Percentiles rank a stretch among this genome's conserved stretches.
Conservation (phyloP, 2,797 vertebrate species). For the Gallirallus australis region DNA sequence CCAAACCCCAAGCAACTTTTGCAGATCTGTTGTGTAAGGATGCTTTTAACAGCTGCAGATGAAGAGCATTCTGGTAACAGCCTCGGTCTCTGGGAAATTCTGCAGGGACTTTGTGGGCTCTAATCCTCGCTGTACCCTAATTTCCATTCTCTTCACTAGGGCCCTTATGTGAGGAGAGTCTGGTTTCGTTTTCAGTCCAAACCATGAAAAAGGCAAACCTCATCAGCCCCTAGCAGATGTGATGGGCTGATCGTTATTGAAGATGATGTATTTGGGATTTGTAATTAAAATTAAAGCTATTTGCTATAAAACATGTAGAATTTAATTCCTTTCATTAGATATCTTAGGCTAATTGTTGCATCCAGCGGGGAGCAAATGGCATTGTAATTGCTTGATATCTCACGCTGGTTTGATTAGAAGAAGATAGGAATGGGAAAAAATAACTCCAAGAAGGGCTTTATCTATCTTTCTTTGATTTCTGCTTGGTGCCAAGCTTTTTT, state of each 20-base stretch:
- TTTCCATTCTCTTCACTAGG: background rate
- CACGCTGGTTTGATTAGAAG: constrained; percentile 70
- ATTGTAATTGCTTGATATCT: constrained; percentile 74
- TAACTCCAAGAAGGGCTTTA: background rate
- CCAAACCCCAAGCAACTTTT: background rate
- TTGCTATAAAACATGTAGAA: constrained; percentile 65
- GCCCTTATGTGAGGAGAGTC: background rate
- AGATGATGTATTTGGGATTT: constrained; percentile 71
- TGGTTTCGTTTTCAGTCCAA: constrained; percentile 9
- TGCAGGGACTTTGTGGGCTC: constrained; percentile 3
- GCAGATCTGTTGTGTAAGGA: background rate
- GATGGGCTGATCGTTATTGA: constrained; percentile 51
- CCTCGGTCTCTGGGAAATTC: background rate
- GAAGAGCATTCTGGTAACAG: background rate
- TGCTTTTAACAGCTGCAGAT: background rate
- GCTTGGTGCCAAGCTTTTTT: background rate
- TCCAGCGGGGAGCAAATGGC: constrained; percentile 73
- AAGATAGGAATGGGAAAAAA: constrained; percentile 40
- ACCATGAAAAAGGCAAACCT: constrained; percentile 12
- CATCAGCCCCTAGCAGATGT: constrained; percentile 26
- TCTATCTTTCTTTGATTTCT: constrained; percentile 32
- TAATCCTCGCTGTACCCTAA: background rate
- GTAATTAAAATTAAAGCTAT: constrained; percentile 77
- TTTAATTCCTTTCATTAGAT: constrained; percentile 77
- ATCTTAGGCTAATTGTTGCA: constrained; percentile 72